A percentile compares a stretch with the other conserved stretches of the same genome.
Evolutionary conservation across 2,888 invertebrate genomes (phyloP).

Genomic region (Drosophila mulleri): DNA sequence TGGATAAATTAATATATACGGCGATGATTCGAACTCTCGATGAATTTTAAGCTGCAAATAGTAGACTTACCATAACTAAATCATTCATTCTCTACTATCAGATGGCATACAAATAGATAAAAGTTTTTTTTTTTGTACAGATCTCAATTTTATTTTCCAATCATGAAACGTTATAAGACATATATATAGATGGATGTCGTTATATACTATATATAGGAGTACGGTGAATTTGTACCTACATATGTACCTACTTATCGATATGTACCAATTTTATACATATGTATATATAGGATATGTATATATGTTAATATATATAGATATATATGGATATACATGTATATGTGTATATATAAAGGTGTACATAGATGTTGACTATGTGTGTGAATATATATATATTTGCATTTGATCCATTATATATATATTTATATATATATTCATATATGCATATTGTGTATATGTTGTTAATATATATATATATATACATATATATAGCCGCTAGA

Average conservation of each 20-base stretch:
- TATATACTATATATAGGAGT: no score
- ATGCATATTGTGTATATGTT: background rate
- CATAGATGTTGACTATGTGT: no score
- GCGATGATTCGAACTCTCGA: no score
- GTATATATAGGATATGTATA: background rate
- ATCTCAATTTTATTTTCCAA: background rate
- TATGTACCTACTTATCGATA: background rate
- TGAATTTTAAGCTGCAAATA: no score
- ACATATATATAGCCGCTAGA: conserved; percentile 1
- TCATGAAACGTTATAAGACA: background rate
- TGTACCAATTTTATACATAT: background rate
- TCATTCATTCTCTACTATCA: no score
- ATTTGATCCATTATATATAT: no score
- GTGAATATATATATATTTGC: no score
- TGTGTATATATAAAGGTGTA: no score
- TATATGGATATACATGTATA: background rate
- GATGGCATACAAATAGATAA: no score
- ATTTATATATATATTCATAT: background rate
- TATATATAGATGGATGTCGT: no score
- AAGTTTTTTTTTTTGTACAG: background rate
- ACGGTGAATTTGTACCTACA: background rate
- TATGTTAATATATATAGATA: background rate
- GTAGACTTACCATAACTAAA: no score
- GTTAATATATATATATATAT: background rate
- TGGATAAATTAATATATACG: no score